These are phyloP conservation scores for Limnephilus lunatus DNA, from an alignment of 2,888 invertebrate species.

Conservation along the genomic window DNA sequence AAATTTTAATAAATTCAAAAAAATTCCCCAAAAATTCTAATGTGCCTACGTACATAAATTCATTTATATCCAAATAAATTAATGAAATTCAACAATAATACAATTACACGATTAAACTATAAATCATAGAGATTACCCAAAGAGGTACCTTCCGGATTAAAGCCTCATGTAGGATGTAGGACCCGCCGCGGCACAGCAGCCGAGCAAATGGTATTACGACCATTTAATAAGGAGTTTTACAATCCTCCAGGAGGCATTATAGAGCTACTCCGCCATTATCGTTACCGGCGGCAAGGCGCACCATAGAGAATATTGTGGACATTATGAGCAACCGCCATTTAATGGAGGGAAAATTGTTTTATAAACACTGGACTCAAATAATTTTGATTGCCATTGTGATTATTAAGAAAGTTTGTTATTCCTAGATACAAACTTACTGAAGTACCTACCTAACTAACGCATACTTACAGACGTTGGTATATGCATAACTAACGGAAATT, in stretches of 20 bases:
- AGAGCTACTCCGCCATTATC: slow-evolving; percentile 40
- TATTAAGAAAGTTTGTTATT: neutral
- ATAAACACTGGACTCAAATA: neutral
- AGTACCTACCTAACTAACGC: neutral
- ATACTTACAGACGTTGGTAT: neutral
- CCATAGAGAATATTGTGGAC: slow-evolving; percentile 7
- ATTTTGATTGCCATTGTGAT: neutral
- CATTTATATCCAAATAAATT: too few relatives aligned
- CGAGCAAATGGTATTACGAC: slow-evolving; percentile 46
- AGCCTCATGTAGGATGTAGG: neutral
- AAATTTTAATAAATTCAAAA: too few relatives aligned
- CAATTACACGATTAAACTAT: slow-evolving; percentile 20
- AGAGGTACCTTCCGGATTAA: neutral
- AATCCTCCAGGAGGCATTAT: slow-evolving; percentile 50
- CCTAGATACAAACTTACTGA: neutral
- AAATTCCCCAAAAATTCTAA: too few relatives aligned
- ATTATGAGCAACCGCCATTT: slow-evolving; percentile 7
- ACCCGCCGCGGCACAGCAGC: neutral
- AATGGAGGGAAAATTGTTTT: neutral
- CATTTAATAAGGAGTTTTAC: slow-evolving; percentile 58
- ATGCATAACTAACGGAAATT: too few relatives aligned
- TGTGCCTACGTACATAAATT: too few relatives aligned
- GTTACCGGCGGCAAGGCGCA: slow-evolving; percentile 43
- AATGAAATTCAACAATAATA: neutral
- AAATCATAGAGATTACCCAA: slow-evolving; percentile 2